phyloP scores from a whole-genome alignment of 2,113 vertebrate genomes.

The Pseudorasbora parva region DNA sequence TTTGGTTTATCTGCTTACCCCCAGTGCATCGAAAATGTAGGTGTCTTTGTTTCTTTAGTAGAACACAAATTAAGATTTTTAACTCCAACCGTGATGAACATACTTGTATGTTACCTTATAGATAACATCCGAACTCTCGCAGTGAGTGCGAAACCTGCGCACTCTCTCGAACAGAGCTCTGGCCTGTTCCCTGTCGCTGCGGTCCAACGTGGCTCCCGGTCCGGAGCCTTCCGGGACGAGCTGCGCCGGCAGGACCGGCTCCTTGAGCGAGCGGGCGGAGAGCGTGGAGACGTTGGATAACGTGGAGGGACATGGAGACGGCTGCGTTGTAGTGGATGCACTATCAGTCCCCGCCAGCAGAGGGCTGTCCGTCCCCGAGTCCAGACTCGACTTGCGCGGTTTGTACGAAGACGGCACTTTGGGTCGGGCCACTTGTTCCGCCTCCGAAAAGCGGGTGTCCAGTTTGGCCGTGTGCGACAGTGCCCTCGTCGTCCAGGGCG shows the following conservation, averaged over 20 bases:
- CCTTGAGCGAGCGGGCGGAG: slow-evolving; percentile 42
- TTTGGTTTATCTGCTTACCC: too few species aligned
- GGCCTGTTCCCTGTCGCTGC: slow-evolving; percentile 80
- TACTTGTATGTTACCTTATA: slow-evolving; percentile 67
- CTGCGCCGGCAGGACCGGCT: slow-evolving; percentile 32
- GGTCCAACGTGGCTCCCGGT: slow-evolving; percentile 70
- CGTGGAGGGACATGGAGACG: slow-evolving; percentile 67
- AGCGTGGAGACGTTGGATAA: slow-evolving; percentile 60
- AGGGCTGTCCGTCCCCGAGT: slow-evolving; percentile 71
- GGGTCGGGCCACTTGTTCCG: slow-evolving; percentile 20
- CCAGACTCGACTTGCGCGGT: slow-evolving; percentile 61
- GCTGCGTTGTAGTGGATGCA: slow-evolving; percentile 42
- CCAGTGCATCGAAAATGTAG: too few species aligned
- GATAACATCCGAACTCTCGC: slow-evolving; percentile 78
- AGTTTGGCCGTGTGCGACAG: slow-evolving; percentile 76
- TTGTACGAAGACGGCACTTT: slow-evolving; percentile 11
- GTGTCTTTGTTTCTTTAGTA: too few species aligned
- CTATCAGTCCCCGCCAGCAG: slow-evolving; percentile 61
- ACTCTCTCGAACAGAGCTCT: slow-evolving; percentile 83
- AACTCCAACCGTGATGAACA: not conserved
- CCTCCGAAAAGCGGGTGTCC: slow-evolving; percentile 56
- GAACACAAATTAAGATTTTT: too few species aligned
- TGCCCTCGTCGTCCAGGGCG: slow-evolving; percentile 82
- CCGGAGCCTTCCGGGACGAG: slow-evolving; percentile 53
- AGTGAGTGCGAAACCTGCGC: slow-evolving; percentile 76